A percentile compares a stretch with the other conserved stretches of the same genome.
Evolutionary conservation across 2,888 invertebrate species (phyloP).

Genomic region (Ophion ventricosus): DNA sequence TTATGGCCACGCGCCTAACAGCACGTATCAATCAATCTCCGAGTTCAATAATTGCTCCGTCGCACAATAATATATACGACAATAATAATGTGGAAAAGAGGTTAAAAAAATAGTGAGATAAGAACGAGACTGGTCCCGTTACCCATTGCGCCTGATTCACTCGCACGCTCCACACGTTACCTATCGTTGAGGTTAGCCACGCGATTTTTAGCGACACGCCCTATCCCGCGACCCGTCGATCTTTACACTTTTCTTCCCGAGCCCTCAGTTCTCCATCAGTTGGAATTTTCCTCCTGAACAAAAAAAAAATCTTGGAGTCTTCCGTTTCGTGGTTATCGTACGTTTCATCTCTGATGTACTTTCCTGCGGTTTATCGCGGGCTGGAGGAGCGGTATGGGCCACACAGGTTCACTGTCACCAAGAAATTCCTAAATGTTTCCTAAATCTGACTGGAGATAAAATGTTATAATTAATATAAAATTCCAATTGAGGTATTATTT

Average conservation of each 20-base stretch:
- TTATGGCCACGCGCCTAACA: conserved; percentile 70
- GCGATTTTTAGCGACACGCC: no score
- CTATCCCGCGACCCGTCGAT: background rate
- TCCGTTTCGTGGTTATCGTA: background rate
- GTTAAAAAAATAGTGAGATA: conserved; percentile 48
- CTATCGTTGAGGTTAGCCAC: conserved; percentile 45
- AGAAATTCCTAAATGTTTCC: no score
- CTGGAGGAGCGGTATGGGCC: no score
- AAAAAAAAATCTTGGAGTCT: background rate
- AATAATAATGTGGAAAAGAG: conserved; percentile 27
- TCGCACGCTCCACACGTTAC: conserved; percentile 22
- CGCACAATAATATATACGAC: conserved; percentile 59
- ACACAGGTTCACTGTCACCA: no score
- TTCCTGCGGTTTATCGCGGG: no score
- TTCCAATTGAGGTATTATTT: no score
- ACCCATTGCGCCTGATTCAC: conserved; percentile 25
- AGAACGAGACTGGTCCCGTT: conserved; percentile 46
- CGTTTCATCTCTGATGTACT: no score
- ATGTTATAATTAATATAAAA: no score
- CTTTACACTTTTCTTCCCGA: conserved; percentile 5
- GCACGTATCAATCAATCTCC: conserved; percentile 71
- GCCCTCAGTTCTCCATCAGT: conserved; percentile 7
- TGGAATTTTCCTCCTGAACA: conserved; percentile 23
- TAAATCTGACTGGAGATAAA: no score
- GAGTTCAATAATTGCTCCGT: conserved; percentile 69